Conservation (phyloP, 2,888 invertebrate genomes). For the Gymnosoma rotundatum region DNA sequence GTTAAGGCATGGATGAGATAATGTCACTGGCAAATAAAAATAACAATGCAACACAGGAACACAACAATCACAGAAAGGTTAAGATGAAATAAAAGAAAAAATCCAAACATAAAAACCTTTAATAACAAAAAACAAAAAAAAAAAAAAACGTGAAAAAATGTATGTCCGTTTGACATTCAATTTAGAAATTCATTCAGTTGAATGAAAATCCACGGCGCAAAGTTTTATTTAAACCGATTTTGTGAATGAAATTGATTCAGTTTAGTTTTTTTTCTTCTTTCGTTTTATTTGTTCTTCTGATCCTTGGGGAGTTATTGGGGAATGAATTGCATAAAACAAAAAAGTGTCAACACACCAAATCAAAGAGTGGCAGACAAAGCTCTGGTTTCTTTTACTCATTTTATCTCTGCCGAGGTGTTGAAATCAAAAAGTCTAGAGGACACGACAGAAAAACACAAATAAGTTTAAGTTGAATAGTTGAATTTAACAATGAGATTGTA, state of each 20-base stretch:
- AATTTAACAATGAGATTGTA: slow-evolving; percentile 64
- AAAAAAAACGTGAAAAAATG: not conserved
- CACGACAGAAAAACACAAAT: slow-evolving; percentile 9
- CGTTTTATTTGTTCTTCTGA: slow-evolving; percentile 22
- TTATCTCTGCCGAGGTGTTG: slow-evolving; percentile 44
- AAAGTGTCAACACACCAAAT: slow-evolving; percentile 65
- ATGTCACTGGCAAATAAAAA: slow-evolving; percentile 51
- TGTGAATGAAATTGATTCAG: slow-evolving; percentile 69
- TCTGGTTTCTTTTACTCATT: slow-evolving; percentile 1
- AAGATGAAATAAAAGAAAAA: slow-evolving; percentile 48
- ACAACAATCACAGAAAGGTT: slow-evolving; percentile 40
- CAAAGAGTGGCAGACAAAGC: slow-evolving; percentile 57
- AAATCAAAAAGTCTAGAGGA: slow-evolving; percentile 14
- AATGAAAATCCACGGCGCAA: slow-evolving; percentile 20
- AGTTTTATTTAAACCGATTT: slow-evolving; percentile 56
- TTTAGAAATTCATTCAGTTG: slow-evolving; percentile 62
- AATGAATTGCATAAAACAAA: slow-evolving; percentile 48
- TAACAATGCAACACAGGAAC: slow-evolving; percentile 5
- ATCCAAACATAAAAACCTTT: not conserved
- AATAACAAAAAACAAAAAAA: slow-evolving; percentile 14
- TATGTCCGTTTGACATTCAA: slow-evolving; percentile 68
- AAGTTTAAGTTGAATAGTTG: slow-evolving; percentile 32
- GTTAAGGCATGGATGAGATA: slow-evolving; percentile 60
- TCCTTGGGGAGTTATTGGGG: slow-evolving; percentile 59
- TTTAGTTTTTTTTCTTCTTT: slow-evolving; percentile 10